phyloP scores from a whole-genome alignment of 2,797 vertebrate species.

The Pantherophis alleghaniensis region DNA sequence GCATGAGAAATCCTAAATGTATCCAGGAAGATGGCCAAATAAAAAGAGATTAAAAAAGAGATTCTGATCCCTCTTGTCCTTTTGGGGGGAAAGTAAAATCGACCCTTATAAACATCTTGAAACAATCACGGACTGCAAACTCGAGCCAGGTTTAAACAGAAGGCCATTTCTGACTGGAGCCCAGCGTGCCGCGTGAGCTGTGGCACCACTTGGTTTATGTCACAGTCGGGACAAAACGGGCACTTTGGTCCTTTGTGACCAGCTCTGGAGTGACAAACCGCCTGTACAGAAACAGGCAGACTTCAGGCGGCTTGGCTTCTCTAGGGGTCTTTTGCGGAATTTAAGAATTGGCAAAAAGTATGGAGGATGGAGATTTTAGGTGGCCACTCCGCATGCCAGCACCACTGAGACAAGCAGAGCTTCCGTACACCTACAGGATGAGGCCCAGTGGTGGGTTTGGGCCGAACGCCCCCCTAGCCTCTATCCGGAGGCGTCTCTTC shows the following conservation, averaged over 20 bases:
- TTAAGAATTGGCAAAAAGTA: not conserved
- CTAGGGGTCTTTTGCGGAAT: not conserved
- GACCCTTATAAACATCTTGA: not conserved
- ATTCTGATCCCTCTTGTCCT: not conserved
- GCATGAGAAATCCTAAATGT: constrained; percentile 34
- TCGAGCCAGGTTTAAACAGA: not conserved
- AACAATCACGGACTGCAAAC: not conserved
- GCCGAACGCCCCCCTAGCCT: not conserved
- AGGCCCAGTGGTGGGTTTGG: not conserved
- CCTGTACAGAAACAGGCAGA: not conserved
- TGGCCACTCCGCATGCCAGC: not conserved
- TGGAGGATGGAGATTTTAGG: not conserved
- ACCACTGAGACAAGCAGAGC: too few relatives aligned
- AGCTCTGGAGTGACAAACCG: not conserved
- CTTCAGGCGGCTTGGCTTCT: too few relatives aligned
- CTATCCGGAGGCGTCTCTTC: accelerated
- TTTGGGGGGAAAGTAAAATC: not conserved
- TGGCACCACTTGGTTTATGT: not conserved
- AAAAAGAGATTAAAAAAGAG: constrained; percentile 22
- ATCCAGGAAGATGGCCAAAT: constrained; percentile 11
- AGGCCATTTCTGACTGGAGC: not conserved
- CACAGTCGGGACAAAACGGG: too few relatives aligned
- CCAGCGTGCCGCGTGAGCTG: not conserved
- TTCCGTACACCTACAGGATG: not conserved
- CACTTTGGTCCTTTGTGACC: not conserved